phyloP scores from a whole-genome alignment of 23 tunicate species.

The Oikopleura vanhoeffeni region DNA sequence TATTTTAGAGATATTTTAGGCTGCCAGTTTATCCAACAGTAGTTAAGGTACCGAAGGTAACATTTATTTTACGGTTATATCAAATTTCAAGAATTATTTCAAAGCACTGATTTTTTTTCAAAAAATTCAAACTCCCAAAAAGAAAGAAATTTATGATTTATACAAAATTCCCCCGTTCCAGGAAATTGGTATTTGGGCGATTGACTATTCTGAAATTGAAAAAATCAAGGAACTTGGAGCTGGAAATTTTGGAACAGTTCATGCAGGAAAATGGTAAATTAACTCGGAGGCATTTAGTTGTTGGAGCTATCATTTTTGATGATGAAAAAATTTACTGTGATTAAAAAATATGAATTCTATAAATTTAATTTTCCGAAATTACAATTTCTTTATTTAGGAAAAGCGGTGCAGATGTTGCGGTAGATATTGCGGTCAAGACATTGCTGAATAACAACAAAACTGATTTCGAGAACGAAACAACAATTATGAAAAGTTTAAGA shows the following conservation, averaged over 20 bases:
- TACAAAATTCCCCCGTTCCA: neutral
- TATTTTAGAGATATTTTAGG: too few relatives aligned
- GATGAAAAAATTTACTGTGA: too few relatives aligned
- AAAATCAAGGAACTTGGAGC: neutral
- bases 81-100: too few relatives aligned
- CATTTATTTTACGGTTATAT: too few relatives aligned
- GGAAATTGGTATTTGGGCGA: neutral
- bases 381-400: too few relatives aligned
- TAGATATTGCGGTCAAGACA: neutral
- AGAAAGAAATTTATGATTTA: neutral
- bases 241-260: neutral
- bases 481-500: neutral
- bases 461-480: neutral
- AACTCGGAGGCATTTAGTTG: too few relatives aligned
- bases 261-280: neutral
- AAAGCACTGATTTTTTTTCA: neutral
- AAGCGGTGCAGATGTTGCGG: too few relatives aligned
- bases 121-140: neutral
- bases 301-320: too few relatives aligned
- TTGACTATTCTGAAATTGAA: neutral
- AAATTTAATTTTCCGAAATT: too few relatives aligned
- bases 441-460: neutral
- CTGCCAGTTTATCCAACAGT: too few relatives aligned
- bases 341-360: too few relatives aligned
- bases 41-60: too few relatives aligned